Evolutionary conservation across 2,797 vertebrate genomes (phyloP).

Genomic region (Picus viridis): DNA sequence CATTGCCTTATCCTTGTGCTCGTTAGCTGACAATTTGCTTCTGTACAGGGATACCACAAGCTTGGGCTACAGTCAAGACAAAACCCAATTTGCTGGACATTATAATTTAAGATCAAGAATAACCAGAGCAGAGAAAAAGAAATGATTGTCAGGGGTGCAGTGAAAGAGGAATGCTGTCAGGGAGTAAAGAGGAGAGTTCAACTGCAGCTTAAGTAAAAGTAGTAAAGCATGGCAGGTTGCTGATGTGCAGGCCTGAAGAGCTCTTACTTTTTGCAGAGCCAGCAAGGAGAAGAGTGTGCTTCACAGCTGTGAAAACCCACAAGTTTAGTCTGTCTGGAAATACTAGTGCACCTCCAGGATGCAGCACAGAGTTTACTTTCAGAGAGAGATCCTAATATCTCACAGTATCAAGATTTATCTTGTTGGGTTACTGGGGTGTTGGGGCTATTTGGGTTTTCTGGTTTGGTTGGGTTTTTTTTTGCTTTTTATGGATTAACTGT

Average conservation of each 20-base stretch:
- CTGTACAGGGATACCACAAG: neutral
- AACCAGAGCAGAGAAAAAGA: neutral
- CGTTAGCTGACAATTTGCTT: neutral
- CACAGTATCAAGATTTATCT: neutral
- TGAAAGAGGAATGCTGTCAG: neutral
- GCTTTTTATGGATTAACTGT: neutral
- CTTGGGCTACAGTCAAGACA: neutral
- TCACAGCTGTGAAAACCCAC: neutral
- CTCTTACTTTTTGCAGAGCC: neutral
- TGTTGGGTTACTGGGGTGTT: neutral
- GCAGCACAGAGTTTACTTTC: neutral
- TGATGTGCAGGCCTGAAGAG: neutral
- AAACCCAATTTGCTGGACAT: neutral
- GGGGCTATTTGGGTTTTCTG: neutral
- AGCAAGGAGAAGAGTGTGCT: neutral
- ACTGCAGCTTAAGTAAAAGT: neutral
- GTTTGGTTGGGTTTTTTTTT: neutral
- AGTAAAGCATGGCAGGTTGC: neutral
- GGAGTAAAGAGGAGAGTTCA: neutral
- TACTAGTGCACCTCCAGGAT: neutral
- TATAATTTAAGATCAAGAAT: neutral
- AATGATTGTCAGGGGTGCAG: neutral
- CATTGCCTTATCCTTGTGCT: neutral
- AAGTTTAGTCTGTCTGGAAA: neutral
- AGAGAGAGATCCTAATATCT: neutral